Evolutionary conservation across 1,140 invertebrate genomes (phyloP).

Genomic region (Ceratina japonica): DNA sequence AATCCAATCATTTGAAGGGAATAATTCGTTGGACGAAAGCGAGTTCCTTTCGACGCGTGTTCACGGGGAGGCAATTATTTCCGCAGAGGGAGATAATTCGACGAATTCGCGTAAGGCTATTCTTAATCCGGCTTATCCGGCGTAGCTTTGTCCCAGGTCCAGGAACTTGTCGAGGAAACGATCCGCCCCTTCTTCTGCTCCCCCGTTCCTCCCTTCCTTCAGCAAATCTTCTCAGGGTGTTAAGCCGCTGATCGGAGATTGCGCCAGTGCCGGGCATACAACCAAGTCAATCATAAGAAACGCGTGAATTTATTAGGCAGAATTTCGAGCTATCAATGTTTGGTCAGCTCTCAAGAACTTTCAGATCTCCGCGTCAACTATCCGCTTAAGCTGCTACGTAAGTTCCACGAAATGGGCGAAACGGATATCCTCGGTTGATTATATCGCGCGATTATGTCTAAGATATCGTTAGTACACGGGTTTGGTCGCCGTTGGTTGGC

Average conservation of each 20-base stretch:
- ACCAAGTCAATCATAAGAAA: constrained; percentile 62
- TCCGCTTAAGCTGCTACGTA: constrained; percentile 45
- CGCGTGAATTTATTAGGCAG: constrained; percentile 66
- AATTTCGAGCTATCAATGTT: constrained; percentile 65
- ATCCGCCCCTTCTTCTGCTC: neutral
- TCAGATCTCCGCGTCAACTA: constrained; percentile 43
- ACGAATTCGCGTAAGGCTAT: constrained; percentile 54
- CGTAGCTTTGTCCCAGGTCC: constrained; percentile 38
- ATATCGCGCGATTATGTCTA: constrained; percentile 16
- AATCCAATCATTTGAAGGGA: no score
- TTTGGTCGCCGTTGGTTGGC: neutral
- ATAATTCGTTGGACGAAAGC: no score
- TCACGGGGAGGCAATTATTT: constrained; percentile 37
- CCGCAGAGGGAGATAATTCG: constrained; percentile 47
- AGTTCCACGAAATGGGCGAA: constrained; percentile 1
- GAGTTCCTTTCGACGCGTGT: neutral
- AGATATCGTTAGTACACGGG: neutral
- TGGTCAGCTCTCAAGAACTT: constrained; percentile 61
- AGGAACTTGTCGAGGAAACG: constrained; percentile 28
- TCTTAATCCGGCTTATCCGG: constrained; percentile 59
- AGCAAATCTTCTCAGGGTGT: constrained; percentile 44
- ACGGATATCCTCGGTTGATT: constrained; percentile 13
- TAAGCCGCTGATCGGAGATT: constrained; percentile 65
- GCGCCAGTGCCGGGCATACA: constrained; percentile 29
- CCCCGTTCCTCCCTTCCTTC: neutral